These are phyloP conservation scores for Ricordea florida DNA, from an alignment of 92 coral and sea anemone species.

Conservation along the genomic window DNA sequence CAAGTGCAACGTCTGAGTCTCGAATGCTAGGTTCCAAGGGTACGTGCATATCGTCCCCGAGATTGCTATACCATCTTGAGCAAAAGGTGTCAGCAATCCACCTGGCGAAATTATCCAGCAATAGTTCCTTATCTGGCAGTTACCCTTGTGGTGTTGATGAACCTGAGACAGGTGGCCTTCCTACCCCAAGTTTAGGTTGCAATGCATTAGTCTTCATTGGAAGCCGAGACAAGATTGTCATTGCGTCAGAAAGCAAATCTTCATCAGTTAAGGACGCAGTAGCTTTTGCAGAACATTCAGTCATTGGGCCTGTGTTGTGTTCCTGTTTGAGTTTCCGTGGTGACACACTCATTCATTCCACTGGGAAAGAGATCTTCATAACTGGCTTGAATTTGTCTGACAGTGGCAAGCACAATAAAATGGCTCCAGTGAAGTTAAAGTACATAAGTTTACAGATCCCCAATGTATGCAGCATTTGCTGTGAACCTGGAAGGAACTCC, in stretches of 20 bases:
- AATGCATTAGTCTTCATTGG: constrained; percentile 63
- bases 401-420: no score
- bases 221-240: constrained; percentile 45
- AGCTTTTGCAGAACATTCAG: constrained; percentile 13
- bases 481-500: not conserved
- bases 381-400: constrained; percentile 22
- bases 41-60: not conserved
- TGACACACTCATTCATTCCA: constrained; percentile 50
- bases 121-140: no score
- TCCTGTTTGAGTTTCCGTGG: constrained; percentile 21
- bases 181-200: not conserved
- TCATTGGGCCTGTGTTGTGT: constrained; percentile 61
- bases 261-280: not conserved
- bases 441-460: constrained; percentile 23
- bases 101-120: not conserved
- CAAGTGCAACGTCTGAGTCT: not conserved
- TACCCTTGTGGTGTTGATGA: no score
- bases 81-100: constrained; percentile 46
- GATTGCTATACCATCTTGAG: constrained; percentile 46
- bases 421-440: not conserved
- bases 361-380: constrained; percentile 58
- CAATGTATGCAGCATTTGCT: constrained; percentile 21
- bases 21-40: not conserved
- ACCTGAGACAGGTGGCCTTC: no score
- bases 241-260: not conserved